These are phyloP conservation scores for Fukomys damarensis DNA, from an alignment of 2,113 vertebrate species.

Conservation along the genomic window DNA sequence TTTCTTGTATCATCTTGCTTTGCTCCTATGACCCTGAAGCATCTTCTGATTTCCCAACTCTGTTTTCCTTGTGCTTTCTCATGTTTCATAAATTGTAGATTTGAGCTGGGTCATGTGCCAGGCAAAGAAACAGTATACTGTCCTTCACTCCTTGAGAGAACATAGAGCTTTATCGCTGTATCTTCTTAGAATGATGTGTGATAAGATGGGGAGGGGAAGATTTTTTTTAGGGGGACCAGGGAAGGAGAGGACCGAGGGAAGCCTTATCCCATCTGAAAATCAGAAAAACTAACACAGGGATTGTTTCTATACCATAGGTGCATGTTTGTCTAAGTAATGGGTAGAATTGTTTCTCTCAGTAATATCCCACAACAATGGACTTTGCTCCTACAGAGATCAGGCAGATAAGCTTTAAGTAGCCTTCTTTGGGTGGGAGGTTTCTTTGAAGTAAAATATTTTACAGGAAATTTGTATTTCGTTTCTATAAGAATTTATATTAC, in stretches of 20 bases:
- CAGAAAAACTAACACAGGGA: neutral
- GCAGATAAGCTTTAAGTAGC: neutral
- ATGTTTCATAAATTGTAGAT: neutral
- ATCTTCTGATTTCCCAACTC: neutral
- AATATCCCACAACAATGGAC: neutral
- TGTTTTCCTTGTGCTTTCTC: neutral
- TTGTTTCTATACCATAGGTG: neutral
- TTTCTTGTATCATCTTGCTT: neutral
- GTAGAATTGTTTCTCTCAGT: neutral
- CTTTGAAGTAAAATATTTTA: conserved; percentile 39
- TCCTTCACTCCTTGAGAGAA: neutral
- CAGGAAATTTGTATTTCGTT: neutral
- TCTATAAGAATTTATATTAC: neutral
- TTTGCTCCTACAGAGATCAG: neutral
- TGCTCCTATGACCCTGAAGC: accelerated
- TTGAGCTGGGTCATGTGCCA: neutral
- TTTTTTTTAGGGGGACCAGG: neutral
- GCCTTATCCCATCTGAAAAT: neutral
- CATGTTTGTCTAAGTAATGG: neutral
- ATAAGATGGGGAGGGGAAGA: neutral
- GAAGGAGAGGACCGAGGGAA: neutral
- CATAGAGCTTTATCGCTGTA: neutral
- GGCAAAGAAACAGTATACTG: neutral
- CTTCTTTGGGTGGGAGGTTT: neutral
- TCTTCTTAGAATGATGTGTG: neutral